Conservation (phyloP, 2,797 vertebrate species). For the Enteromius thamalakanensis region DNA sequence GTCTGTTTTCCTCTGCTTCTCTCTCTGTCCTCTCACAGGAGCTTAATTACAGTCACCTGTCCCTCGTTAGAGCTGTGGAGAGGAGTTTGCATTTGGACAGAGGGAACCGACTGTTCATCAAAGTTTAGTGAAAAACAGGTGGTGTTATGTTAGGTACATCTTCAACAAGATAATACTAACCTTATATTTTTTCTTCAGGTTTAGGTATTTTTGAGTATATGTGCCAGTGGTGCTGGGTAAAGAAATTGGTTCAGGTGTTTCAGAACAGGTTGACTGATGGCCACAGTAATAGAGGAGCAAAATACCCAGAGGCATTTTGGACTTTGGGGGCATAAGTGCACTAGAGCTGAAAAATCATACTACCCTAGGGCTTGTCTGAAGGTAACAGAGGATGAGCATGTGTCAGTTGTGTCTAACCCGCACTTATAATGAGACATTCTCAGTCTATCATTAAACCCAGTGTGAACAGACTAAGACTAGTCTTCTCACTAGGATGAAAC, state of each 20-base stretch:
- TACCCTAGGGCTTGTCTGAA: slow-evolving; percentile 27
- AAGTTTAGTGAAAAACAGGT: neutral
- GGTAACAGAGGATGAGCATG: slow-evolving; percentile 30
- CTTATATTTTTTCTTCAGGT: slow-evolving; percentile 1
- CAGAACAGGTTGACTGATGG: slow-evolving; percentile 42
- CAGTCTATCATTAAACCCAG: slow-evolving; percentile 17
- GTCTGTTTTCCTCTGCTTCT: too few relatives aligned
- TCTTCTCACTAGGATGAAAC: neutral
- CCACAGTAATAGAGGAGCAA: slow-evolving; percentile 44
- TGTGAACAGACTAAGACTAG: neutral
- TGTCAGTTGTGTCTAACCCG: slow-evolving; percentile 10
- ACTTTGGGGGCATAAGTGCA: slow-evolving; percentile 28
- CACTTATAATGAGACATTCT: slow-evolving; percentile 24
- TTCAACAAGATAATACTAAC: neutral
- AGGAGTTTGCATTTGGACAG: too few relatives aligned
- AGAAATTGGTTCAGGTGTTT: slow-evolving; percentile 47
- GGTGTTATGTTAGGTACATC: neutral
- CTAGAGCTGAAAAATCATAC: slow-evolving; percentile 42
- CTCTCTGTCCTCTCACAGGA: too few relatives aligned
- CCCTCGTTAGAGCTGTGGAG: too few relatives aligned
- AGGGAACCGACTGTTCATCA: too few relatives aligned
- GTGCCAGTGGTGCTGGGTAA: slow-evolving; percentile 17
- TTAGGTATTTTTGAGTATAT: slow-evolving; percentile 2
- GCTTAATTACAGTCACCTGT: too few relatives aligned
- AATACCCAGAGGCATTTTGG: slow-evolving; percentile 28